Evolutionary conservation across 2,888 invertebrate genomes (phyloP), one percentile per base, ranked within the genome.

Genomic region (Noctuana brunneofusca): DNA sequence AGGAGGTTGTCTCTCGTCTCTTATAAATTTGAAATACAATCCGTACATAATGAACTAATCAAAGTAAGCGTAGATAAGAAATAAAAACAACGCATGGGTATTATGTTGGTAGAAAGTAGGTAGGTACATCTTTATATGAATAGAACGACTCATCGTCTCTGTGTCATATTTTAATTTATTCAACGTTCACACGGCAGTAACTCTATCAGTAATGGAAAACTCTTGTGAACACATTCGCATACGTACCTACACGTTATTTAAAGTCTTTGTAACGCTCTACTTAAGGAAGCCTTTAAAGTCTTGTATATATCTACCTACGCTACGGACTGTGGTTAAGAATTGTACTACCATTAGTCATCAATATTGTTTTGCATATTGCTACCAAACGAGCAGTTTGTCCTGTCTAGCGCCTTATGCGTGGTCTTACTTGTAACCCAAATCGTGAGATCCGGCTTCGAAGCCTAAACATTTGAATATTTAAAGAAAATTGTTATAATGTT

Each of bases 121-220:
- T 46, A 53, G 30, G 53, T 46, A 53, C 50, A 43, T 38, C 16
- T 32, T 22, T 24, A 14, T 12, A 30, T 32, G 52, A 59, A 59
- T 46, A 30, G 52, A 27, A 58, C 11, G 41, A 12, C 18, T n/a
- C 43, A 35, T 35, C 35, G 32, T 32, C 60, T 60, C 48, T 60
- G 54, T 60, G 22, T 48, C 35, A 54, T 48, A 38, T 58, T 58
- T 60, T 35, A 60, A 60, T 48, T 54, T 54, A 54, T 54, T 60
- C 53, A 24, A n/a, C 46, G 35, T 84, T 85, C 83, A 79, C 83
- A 83, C 78, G 80, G 72, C 65, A 64, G 63, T 63, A 65, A 66
- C 65, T 66, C 66, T 68, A 64, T 66, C 68, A 73, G 73, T 87
- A 87, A 89, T 89, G 88, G 87, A 83, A 84, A 84, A 85, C 77